Percentiles rank a stretch among this genome's conserved stretches.
These are phyloP conservation scores for Tyrophagus putrescentiae DNA, from an alignment of 1,140 invertebrate genomes.

Conservation along the genomic window DNA sequence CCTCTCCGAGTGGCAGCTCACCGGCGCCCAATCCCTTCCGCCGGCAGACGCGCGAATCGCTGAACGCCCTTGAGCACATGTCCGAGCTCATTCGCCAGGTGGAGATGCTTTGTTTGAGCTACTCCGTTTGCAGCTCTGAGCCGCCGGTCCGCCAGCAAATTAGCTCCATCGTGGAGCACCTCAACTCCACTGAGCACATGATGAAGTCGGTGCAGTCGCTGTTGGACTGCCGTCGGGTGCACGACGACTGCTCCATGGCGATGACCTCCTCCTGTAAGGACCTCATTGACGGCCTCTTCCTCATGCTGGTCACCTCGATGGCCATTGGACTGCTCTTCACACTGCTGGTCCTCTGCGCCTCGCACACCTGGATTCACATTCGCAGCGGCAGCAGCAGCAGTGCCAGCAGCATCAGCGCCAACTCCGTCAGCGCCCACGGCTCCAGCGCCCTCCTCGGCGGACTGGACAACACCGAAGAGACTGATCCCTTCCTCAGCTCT, in stretches of 20 bases:
- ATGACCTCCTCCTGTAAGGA: constrained; percentile 60
- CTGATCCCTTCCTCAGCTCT: constrained; percentile 49
- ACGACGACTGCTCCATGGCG: constrained; percentile 59
- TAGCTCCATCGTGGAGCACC: constrained; percentile 19
- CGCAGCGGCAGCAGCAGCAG: constrained; percentile 54
- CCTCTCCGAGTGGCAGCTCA: constrained; percentile 21
- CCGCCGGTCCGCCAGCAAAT: not conserved
- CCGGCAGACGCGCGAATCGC: not conserved
- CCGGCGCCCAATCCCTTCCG: constrained; percentile 14
- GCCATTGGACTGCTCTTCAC: constrained; percentile 72
- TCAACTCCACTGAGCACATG: constrained; percentile 27
- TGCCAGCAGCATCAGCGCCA: constrained; percentile 33
- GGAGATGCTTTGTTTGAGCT: constrained; percentile 1
- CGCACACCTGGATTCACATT: constrained; percentile 90
- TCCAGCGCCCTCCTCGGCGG: not conserved
- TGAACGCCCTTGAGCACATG: constrained; percentile 2
- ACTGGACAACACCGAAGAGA: constrained; percentile 49
- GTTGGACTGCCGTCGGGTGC: constrained; percentile 59
- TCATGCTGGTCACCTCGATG: constrained; percentile 67
- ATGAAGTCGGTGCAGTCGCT: constrained; percentile 43
- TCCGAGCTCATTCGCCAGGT: constrained; percentile 6
- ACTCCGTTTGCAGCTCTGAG: not conserved
- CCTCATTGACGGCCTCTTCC: constrained; percentile 51
- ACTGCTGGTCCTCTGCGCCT: constrained; percentile 77
- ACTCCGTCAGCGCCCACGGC: not conserved